These are phyloP conservation scores for Xiphophorus birchmanni DNA, from an alignment of 2,797 vertebrate species.

Conservation along the genomic window DNA sequence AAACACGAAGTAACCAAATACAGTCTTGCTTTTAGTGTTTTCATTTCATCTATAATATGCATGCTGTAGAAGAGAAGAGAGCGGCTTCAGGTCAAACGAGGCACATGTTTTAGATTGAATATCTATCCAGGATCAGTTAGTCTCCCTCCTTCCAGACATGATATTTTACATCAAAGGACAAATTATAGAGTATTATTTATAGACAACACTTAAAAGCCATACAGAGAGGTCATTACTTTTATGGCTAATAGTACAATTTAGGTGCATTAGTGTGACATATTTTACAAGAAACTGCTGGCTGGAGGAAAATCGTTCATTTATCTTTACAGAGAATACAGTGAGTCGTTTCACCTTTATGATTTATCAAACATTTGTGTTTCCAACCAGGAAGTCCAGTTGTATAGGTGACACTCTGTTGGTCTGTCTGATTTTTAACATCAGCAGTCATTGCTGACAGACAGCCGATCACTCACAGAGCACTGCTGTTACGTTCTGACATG, in stretches of 20 bases:
- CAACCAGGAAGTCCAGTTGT: slow-evolving; percentile 1
- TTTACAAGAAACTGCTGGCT: not conserved
- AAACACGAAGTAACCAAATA: slow-evolving; percentile 33
- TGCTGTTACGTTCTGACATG: slow-evolving; percentile 43
- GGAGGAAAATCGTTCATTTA: not conserved
- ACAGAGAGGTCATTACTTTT: slow-evolving; percentile 4
- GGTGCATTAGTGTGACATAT: not conserved
- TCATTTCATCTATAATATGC: slow-evolving; percentile 26
- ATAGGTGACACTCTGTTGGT: slow-evolving; percentile 13
- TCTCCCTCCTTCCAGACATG: slow-evolving; percentile 12
- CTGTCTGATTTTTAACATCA: slow-evolving; percentile 36
- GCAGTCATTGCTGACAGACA: slow-evolving; percentile 31
- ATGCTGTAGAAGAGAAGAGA: slow-evolving; percentile 32
- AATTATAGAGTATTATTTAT: slow-evolving; percentile 17
- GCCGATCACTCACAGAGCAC: slow-evolving; percentile 48
- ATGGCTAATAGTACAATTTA: not conserved
- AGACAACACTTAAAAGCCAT: slow-evolving; percentile 12
- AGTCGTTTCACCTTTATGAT: slow-evolving; percentile 23
- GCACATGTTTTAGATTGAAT: slow-evolving; percentile 14
- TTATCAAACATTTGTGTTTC: slow-evolving; percentile 19
- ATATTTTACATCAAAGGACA: slow-evolving; percentile 29
- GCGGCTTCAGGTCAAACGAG: slow-evolving; percentile 24
- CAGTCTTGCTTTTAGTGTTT: not conserved
- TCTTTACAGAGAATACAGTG: not conserved
- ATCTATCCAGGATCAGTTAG: slow-evolving; percentile 9